These are phyloP conservation scores for Drosophila villosipedis DNA, from an alignment of 2,888 invertebrate species.

Conservation along the genomic window DNA sequence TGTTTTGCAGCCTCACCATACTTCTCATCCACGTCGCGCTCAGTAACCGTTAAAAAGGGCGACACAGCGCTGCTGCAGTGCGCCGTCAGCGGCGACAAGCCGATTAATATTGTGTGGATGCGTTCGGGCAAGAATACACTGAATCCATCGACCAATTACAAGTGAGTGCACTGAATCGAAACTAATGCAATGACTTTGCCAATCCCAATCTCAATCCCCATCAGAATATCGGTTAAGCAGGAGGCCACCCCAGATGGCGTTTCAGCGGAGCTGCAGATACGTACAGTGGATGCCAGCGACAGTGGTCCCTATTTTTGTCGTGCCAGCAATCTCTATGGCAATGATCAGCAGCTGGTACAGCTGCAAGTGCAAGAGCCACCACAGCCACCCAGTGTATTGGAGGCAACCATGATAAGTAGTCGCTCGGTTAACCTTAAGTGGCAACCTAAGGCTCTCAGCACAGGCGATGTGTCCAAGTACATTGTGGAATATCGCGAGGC, in stretches of 20 bases:
- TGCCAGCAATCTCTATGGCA: constrained; percentile 90
- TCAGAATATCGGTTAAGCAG: constrained; percentile 88
- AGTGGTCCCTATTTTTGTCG: constrained; percentile 92
- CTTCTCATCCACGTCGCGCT: constrained; percentile 89
- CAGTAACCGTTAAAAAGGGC: constrained; percentile 90
- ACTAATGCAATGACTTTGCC: constrained; percentile 14
- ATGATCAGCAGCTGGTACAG: constrained; percentile 90
- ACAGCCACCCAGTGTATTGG: constrained; percentile 89
- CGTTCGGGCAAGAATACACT: constrained; percentile 89
- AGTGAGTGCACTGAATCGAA: constrained; percentile 83
- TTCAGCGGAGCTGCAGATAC: constrained; percentile 89
- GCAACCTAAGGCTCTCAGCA: constrained; percentile 89
- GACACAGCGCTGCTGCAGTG: constrained; percentile 91
- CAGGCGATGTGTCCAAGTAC: constrained; percentile 90
- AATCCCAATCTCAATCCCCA: constrained; percentile 10
- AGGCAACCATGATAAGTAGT: constrained; percentile 90
- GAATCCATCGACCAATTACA: constrained; percentile 90
- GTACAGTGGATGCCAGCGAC: constrained; percentile 89
- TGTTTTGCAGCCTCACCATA: constrained; percentile 88
- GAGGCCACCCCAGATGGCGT: constrained; percentile 90
- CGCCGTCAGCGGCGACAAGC: constrained; percentile 92
- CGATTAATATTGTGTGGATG: constrained; percentile 91
- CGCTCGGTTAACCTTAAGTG: constrained; percentile 91
- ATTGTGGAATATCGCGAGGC: constrained; percentile 89
- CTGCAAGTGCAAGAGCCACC: constrained; percentile 92